A percentile compares a stretch with the other conserved stretches of the same genome.
phyloP scores from a whole-genome alignment of 2,888 invertebrate species.

The Noctua janthina region DNA sequence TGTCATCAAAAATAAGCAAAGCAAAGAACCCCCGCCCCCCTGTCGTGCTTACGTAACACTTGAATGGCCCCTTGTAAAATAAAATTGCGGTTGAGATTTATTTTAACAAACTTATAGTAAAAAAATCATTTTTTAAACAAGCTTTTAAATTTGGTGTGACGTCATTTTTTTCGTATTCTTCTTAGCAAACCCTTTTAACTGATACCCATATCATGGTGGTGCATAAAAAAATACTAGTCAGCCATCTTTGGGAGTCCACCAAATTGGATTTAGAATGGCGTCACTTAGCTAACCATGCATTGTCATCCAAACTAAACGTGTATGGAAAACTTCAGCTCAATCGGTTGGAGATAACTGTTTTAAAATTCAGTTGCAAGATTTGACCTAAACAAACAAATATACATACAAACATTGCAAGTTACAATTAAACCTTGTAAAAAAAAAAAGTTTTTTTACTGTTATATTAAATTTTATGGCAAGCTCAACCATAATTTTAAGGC shows the following conservation, averaged over 20 bases:
- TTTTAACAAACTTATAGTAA: neutral
- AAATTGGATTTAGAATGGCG: neutral
- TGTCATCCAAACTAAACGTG: neutral
- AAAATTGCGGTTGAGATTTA: neutral
- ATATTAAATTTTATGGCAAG: neutral
- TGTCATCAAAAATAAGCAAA: too few relatives aligned
- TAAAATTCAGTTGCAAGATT: neutral
- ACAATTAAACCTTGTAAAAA: neutral
- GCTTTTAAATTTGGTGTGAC: neutral
- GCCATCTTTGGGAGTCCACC: neutral
- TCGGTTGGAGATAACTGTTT: neutral
- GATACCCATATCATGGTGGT: neutral
- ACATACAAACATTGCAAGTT: neutral
- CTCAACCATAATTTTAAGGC: neutral
- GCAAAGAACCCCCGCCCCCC: too few relatives aligned
- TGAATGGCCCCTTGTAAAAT: neutral
- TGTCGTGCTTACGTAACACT: too few relatives aligned
- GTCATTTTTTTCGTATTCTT: neutral
- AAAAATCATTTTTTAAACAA: neutral
- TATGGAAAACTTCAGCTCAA: neutral
- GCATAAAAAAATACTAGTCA: neutral
- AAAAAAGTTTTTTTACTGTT: neutral
- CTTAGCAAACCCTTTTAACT: neutral
- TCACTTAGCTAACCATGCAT: neutral
- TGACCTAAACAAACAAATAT: neutral